phyloP scores from a whole-genome alignment of 2,797 vertebrate species.

The Chiropotes sagulatus region DNA sequence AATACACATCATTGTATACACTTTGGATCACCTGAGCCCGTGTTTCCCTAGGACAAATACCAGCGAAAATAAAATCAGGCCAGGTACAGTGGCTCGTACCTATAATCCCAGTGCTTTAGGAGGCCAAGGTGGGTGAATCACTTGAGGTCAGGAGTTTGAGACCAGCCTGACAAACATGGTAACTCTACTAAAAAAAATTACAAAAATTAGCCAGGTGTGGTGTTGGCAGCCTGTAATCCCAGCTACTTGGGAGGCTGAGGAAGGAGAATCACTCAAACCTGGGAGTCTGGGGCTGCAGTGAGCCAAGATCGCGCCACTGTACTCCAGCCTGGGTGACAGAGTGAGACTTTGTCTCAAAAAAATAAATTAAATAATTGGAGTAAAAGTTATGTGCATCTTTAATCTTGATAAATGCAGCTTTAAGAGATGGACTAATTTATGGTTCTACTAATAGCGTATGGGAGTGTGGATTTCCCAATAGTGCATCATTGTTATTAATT shows the following conservation, averaged over 20 bases:
- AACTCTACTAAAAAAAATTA: too few relatives aligned
- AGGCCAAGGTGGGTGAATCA: too few relatives aligned
- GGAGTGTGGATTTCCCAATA: not conserved
- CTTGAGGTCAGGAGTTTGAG: too few relatives aligned
- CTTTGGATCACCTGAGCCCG: not conserved
- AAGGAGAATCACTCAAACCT: not conserved
- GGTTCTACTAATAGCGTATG: not conserved
- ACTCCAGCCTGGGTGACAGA: not conserved
- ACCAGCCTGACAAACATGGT: too few relatives aligned
- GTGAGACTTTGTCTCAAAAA: not conserved
- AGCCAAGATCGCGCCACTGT: too few relatives aligned
- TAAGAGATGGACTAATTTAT: not conserved
- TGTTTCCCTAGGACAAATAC: not conserved
- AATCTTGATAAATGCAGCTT: not conserved
- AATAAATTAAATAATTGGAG: not conserved
- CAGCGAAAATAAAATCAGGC: conserved; percentile 10
- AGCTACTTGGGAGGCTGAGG: too few relatives aligned
- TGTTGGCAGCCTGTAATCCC: too few relatives aligned
- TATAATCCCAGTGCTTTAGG: too few relatives aligned
- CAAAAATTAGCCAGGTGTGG: too few relatives aligned
- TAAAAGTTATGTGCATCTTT: not conserved
- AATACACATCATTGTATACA: not conserved
- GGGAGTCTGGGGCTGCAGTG: not conserved
- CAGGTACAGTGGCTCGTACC: too few relatives aligned
- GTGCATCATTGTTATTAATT: not conserved